Conservation (phyloP, 2,888 invertebrate species). For the Alitta virens region DNA sequence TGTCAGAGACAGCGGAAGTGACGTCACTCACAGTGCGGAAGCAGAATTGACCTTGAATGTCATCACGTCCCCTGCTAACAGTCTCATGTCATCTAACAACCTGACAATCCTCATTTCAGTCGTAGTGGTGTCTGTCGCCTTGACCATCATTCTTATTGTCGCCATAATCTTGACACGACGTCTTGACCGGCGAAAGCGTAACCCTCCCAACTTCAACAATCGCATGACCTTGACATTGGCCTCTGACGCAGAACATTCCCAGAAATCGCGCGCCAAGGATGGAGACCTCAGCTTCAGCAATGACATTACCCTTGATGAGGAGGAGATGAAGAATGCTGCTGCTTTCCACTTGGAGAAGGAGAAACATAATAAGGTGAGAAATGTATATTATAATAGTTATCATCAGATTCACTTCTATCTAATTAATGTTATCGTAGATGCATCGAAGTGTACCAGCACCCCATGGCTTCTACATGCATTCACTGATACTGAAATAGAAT, state of each 20-base stretch:
- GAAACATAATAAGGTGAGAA: too few relatives aligned
- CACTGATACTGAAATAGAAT: too few relatives aligned
- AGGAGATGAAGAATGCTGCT: neutral
- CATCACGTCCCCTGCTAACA: too few relatives aligned
- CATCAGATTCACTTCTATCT: too few relatives aligned
- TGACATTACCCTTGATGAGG: neutral
- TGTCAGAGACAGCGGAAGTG: too few relatives aligned
- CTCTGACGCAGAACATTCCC: neutral
- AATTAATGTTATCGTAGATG: too few relatives aligned
- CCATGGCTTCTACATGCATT: too few relatives aligned
- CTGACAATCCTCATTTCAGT: constrained; percentile 10
- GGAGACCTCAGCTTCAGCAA: neutral
- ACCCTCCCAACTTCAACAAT: neutral
- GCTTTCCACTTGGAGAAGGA: too few relatives aligned
- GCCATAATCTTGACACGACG: constrained; percentile 10
- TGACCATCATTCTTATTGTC: neutral
- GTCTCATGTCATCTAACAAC: neutral
- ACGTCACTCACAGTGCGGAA: too few relatives aligned
- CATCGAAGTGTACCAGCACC: too few relatives aligned
- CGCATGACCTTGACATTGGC: neutral
- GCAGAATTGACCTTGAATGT: too few relatives aligned
- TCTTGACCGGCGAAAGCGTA: neutral
- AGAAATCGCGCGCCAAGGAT: neutral
- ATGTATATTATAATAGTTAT: too few relatives aligned
- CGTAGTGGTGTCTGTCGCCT: constrained; percentile 1